Evolutionary conservation across 2,797 vertebrate species (phyloP).

Genomic region (Hoplostethus mediterraneus): DNA sequence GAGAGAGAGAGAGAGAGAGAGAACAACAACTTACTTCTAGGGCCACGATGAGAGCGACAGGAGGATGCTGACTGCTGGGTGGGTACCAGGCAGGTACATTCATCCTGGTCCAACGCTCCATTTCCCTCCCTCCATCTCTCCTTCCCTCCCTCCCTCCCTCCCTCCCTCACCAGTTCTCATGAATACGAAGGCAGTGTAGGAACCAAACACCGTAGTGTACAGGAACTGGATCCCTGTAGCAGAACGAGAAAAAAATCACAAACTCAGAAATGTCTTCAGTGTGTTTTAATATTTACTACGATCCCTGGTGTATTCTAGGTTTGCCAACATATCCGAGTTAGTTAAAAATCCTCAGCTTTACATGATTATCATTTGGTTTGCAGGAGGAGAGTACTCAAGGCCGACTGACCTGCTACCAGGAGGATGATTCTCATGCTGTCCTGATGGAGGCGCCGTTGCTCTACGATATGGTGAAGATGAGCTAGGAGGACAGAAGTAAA

Average conservation of each 20-base stretch:
- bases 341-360: no score
- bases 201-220: slow-evolving; percentile 87
- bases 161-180: slow-evolving; percentile 83
- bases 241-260: slow-evolving; percentile 1
- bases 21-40: no score
- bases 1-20: background rate
- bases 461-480: slow-evolving; percentile 87
- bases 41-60: no score
- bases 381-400: background rate
- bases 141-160: background rate
- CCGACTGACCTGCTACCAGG: slow-evolving; percentile 46
- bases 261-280: background rate
- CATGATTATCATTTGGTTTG: no score
- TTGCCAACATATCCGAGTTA: no score
- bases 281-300: no score
- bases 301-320: no score
- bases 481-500: slow-evolving; percentile 57
- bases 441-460: slow-evolving; percentile 83
- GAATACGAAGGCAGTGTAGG: slow-evolving; percentile 87
- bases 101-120: background rate
- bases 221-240: slow-evolving; percentile 85
- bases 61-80: no score
- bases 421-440: slow-evolving; percentile 66
- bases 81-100: background rate
- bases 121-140: background rate